A percentile compares a stretch with the other conserved stretches of the same genome.
Evolutionary conservation across 53 echinoderm and acorn worm genomes (phyloP).

Genomic region (Paracentrotus lividus): DNA sequence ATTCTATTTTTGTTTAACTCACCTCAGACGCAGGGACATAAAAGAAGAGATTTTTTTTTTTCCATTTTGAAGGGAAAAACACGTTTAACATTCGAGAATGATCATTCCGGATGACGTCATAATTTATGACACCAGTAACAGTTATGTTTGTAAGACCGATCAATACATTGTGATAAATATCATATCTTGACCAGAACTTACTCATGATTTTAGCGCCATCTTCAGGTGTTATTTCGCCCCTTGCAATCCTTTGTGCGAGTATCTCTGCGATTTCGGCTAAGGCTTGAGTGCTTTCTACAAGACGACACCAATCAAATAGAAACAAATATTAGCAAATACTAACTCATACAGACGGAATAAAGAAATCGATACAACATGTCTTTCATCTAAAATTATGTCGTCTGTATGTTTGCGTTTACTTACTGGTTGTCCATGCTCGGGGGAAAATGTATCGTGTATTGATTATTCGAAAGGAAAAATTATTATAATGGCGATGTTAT

Average conservation of each 20-base stretch:
- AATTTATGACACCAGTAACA: too few species aligned
- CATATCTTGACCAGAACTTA: slow-evolving; percentile 48
- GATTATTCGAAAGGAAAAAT: background rate
- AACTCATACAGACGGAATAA: background rate
- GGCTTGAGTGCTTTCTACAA: slow-evolving; percentile 66
- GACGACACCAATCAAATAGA: background rate
- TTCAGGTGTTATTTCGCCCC: slow-evolving; percentile 73
- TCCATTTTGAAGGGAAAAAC: background rate
- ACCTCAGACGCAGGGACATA: background rate
- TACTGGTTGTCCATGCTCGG: background rate
- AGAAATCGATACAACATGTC: background rate
- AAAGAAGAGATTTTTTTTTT: background rate
- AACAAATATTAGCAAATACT: background rate
- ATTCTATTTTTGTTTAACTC: too few species aligned
- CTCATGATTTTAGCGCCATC: slow-evolving; percentile 81
- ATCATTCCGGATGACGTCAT: too few species aligned
- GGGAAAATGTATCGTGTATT: background rate
- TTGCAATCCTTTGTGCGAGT: slow-evolving; percentile 72
- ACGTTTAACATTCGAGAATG: too few species aligned
- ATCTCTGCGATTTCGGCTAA: slow-evolving; percentile 77
- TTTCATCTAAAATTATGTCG: background rate
- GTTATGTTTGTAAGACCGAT: too few species aligned
- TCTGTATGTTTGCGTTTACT: background rate
- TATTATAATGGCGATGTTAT: background rate
- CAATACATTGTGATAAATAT: too few species aligned